Percentiles rank a stretch among this genome's conserved stretches.
Conservation (phyloP, 2,888 invertebrate genomes). For the Latrodectus hesperus region DNA sequence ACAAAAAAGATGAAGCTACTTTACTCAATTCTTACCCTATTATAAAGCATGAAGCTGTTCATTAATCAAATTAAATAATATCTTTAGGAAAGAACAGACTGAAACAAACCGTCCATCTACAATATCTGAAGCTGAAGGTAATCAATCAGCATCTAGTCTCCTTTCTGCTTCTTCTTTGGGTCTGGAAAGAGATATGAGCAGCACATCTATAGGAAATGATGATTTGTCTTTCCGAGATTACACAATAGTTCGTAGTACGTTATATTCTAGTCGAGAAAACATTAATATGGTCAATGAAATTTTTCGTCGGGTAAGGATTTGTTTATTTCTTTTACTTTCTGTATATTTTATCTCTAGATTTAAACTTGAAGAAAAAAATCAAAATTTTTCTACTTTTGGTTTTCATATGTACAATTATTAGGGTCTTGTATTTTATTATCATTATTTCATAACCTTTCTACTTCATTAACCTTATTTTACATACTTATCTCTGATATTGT, state of each 20-base stretch:
- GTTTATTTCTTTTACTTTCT: no score
- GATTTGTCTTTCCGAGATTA: conserved; percentile 54
- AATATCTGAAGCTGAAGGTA: conserved; percentile 40
- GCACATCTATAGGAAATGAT: conserved; percentile 58
- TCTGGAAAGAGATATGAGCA: conserved; percentile 56
- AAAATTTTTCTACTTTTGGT: no score
- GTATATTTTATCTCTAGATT: no score
- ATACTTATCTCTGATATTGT: no score
- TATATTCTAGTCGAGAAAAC: conserved; percentile 90
- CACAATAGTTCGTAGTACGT: conserved; percentile 84
- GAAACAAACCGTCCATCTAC: conserved; percentile 64
- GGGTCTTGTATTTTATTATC: no score
- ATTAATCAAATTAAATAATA: not conserved
- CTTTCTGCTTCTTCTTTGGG: conserved; percentile 46
- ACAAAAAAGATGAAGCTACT: no score
- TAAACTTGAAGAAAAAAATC: no score
- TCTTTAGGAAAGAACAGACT: conserved; percentile 60
- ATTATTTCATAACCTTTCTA: no score
- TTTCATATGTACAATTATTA: no score
- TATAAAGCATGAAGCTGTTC: no score
- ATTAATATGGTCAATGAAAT: conserved; percentile 96
- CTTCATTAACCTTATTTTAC: no score
- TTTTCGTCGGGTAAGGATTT: conserved; percentile 82
- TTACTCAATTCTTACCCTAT: no score
- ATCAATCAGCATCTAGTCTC: conserved; percentile 43